Conservation (phyloP, 2,888 invertebrate genomes). For the Brassicogethes aeneus region DNA sequence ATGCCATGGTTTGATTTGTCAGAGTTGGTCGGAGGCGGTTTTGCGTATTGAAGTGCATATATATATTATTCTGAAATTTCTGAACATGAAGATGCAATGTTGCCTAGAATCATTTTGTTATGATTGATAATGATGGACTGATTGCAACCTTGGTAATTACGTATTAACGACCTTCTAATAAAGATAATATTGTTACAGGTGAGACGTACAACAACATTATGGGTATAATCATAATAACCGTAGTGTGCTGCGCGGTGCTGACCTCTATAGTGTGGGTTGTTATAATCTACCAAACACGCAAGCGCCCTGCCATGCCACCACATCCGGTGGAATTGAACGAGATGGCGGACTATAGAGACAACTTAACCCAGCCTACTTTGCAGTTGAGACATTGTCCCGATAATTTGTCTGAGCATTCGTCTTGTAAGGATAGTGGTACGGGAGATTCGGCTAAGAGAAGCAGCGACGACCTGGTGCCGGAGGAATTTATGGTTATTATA, state of each 20-base stretch:
- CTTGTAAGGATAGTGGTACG: slow-evolving; percentile 73
- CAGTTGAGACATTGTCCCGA: slow-evolving; percentile 44
- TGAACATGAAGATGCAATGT: too few species aligned
- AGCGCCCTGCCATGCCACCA: slow-evolving; percentile 47
- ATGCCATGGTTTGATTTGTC: too few species aligned
- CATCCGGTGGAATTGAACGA: slow-evolving; percentile 33
- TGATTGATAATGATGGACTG: too few species aligned
- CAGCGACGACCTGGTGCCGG: slow-evolving; percentile 40
- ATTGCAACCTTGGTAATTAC: too few species aligned
- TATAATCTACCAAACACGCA: slow-evolving; percentile 78
- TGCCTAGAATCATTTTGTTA: too few species aligned
- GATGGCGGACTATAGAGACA: slow-evolving; percentile 35
- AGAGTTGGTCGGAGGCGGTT: too few species aligned
- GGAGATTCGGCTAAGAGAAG: slow-evolving; percentile 71
- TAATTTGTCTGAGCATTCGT: slow-evolving; percentile 64
- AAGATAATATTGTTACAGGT: not conserved
- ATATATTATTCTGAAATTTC: too few species aligned
- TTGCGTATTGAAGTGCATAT: too few species aligned
- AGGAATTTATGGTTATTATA: slow-evolving; percentile 30
- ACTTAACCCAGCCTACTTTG: slow-evolving; percentile 22
- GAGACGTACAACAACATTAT: slow-evolving; percentile 56
- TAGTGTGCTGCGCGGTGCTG: slow-evolving; percentile 84
- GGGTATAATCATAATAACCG: slow-evolving; percentile 81
- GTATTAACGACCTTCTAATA: too few species aligned
- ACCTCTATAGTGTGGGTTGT: slow-evolving; percentile 88